Percentiles rank a stretch among this genome's conserved stretches.
Conservation (phyloP, 2,113 vertebrate species). For the Eulemur macaco region DNA sequence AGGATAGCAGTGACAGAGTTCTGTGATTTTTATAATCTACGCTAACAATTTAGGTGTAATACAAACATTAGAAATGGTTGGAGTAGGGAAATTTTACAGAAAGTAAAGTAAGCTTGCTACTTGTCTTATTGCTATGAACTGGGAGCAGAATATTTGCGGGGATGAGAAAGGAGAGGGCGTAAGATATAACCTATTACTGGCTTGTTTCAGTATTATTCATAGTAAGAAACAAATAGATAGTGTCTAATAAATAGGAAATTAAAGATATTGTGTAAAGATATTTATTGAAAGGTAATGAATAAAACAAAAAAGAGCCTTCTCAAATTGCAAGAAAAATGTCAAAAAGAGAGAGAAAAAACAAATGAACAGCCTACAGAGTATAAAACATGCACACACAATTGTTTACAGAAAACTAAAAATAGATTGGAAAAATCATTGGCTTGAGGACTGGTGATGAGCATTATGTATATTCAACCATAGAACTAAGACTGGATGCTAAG, state of each 20-base stretch:
- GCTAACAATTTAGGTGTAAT: background rate
- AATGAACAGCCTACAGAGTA: background rate
- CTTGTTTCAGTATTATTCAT: slow-evolving; percentile 27
- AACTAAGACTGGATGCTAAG: too few relatives aligned
- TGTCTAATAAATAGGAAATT: slow-evolving; percentile 41
- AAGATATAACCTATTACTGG: background rate
- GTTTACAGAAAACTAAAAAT: too few relatives aligned
- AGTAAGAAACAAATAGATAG: background rate
- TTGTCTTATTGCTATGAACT: background rate
- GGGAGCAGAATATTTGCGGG: background rate
- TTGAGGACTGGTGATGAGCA: too few relatives aligned
- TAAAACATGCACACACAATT: background rate
- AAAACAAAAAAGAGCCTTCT: background rate
- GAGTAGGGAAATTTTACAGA: background rate
- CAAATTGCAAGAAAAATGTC: background rate
- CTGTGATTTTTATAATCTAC: background rate
- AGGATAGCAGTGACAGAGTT: background rate
- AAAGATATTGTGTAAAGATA: background rate
- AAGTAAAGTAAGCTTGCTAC: background rate
- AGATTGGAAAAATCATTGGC: too few relatives aligned
- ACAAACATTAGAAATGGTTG: background rate
- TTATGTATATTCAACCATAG: too few relatives aligned
- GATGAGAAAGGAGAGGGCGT: background rate
- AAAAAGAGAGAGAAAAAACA: background rate
- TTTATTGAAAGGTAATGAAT: slow-evolving; percentile 14